Evolutionary conservation across 1,140 invertebrate genomes (phyloP).

Genomic region (Dryas iulia): DNA sequence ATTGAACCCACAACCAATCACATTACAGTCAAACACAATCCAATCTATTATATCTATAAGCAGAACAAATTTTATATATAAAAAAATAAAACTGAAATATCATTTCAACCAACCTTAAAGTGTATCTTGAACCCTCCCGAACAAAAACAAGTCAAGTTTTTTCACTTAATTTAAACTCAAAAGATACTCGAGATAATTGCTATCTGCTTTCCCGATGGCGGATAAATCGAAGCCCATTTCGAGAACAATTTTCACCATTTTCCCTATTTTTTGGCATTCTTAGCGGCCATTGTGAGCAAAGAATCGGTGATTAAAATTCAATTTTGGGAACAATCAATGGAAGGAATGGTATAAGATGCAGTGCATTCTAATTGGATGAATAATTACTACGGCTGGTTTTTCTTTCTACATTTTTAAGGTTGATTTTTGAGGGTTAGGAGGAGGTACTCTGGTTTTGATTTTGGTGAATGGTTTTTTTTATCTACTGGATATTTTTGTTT

Average conservation of each 20-base stretch:
- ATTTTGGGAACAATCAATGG: constrained; percentile 68
- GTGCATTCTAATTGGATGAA: constrained; percentile 77
- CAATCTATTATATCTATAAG: no score
- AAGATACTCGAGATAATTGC: constrained; percentile 79
- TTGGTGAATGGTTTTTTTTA: not conserved
- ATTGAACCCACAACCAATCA: no score
- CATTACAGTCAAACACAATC: no score
- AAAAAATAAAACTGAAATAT: not conserved
- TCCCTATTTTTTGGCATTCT: constrained; percentile 76
- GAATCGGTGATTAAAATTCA: constrained; percentile 79
- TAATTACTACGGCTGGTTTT: constrained; percentile 44
- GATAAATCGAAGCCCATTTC: constrained; percentile 65
- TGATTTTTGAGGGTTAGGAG: not conserved
- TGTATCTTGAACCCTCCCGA: constrained; percentile 3
- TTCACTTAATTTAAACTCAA: constrained; percentile 80
- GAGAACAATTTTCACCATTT: constrained; percentile 69
- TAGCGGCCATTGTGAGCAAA: constrained; percentile 64
- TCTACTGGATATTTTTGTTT: not conserved
- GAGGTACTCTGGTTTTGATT: not conserved
- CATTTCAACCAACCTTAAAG: not conserved
- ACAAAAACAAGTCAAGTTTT: constrained; percentile 63
- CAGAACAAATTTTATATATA: not conserved
- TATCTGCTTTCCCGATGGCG: constrained; percentile 63
- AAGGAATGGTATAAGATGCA: constrained; percentile 61
- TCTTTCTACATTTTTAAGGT: not conserved